Percentiles rank a stretch among this genome's conserved stretches.
Evolutionary conservation across 2,888 invertebrate genomes (phyloP).

Genomic region (Maniola hyperantus): DNA sequence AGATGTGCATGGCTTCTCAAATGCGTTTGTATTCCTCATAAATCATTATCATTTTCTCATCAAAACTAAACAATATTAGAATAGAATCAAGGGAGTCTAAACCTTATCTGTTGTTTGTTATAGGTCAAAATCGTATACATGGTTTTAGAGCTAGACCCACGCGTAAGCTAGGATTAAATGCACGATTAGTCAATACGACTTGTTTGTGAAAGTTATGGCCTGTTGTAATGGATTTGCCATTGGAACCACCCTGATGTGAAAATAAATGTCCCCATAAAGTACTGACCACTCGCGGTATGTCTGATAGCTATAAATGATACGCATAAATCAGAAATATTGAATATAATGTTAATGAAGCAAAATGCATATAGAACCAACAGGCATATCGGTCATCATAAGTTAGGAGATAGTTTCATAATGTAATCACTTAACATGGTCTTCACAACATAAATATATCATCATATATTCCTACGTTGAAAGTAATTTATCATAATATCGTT

Average conservation of each 20-base stretch:
- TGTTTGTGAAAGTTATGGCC: constrained; percentile 44
- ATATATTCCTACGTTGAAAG: background rate
- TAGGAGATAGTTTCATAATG: background rate
- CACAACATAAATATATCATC: background rate
- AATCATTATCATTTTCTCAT: constrained; percentile 63
- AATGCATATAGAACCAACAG: background rate
- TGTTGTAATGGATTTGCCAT: constrained; percentile 33
- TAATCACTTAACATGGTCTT: background rate
- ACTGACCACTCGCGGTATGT: constrained; percentile 16
- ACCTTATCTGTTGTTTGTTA: constrained; percentile 38
- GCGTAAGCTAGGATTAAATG: constrained; percentile 45
- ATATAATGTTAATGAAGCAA: constrained; percentile 2
- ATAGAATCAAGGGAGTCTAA: constrained; percentile 32
- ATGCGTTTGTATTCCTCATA: constrained; percentile 56
- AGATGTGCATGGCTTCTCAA: constrained; percentile 53
- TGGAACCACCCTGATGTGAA: constrained; percentile 33
- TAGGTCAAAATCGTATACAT: constrained; percentile 41
- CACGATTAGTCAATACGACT: constrained; percentile 49
- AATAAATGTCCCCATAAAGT: constrained; percentile 23
- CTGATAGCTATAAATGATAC: constrained; percentile 15
- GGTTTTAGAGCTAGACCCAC: constrained; percentile 24
- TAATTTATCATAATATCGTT: background rate
- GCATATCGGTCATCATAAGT: background rate
- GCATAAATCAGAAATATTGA: constrained; percentile 15
- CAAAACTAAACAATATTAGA: constrained; percentile 45